Base-by-base conservation (phyloP, 2,888 invertebrate genomes). In the Minunthozetes semirufus region DNA sequence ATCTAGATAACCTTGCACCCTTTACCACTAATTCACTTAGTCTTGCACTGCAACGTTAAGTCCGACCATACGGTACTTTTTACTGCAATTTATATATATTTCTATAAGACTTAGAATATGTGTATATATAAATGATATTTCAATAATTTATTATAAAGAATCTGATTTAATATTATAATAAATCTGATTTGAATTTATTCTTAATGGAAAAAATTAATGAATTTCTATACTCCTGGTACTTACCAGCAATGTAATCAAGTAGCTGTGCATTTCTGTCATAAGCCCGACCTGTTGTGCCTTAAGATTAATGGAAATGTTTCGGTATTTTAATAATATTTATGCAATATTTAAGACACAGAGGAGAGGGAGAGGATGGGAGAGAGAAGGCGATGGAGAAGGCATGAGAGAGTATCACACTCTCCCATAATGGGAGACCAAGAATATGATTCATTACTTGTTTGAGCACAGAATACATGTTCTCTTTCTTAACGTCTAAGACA, bases 201-300 rank as follows among this genome's bases (percentile, higher is more conserved):
- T 42, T 42, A 42, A 13, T 13, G 19, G 50, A 59, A 27, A 27
- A 5, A 27, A 27, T 59, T 59, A 59, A 59, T 59, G 29, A 59
- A 59, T 17, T 15, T 59, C 13, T 27, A 27, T 27, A n/a, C 25
- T 22, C 42, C 11, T 42, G 42, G 2, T 22, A 83, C 87, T 87
- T 85, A 92, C 93, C 86, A 96, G 84, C 3, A 94, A 93, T 0
- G 94, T 94, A 79, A 95, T 90, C 80, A 96, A 88, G 82, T 93
- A 96, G 84, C 93, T 93, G 84, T 94, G 94, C 82, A 94, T 92
- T 82, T 93, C 93, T 78, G 93, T 94, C 91, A 96, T 94, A 92
- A 96, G 93, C 78, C 95, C 95, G 79, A 96, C 92, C 85, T 94
- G 94, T 84, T 94, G 93, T 13, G 94, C 94, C 84, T 95, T 75